These are phyloP conservation scores for Alviniconcha strummeri DNA, from an alignment of 2,888 invertebrate species.

Conservation along the genomic window DNA sequence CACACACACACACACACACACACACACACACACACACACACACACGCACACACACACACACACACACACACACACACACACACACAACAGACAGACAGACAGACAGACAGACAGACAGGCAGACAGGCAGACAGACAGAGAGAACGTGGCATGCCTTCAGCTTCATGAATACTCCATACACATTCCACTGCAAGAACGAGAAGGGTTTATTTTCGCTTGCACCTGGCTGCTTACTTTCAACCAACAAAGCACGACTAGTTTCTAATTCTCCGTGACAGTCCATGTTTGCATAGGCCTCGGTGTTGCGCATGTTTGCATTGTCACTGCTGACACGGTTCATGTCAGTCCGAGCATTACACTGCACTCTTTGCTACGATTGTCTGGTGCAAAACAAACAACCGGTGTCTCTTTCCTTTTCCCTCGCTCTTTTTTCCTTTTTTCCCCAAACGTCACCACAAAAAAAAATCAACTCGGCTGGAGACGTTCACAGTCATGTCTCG, in stretches of 20 bases:
- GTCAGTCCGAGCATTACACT: too few relatives aligned
- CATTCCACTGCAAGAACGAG: conserved; percentile 8
- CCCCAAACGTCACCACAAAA: background rate
- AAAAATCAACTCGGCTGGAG: background rate
- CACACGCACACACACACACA: background rate
- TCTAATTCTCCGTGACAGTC: background rate
- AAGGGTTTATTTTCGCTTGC: background rate
- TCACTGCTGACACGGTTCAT: background rate
- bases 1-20: background rate
- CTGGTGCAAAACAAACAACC: background rate
- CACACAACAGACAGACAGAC: background rate
- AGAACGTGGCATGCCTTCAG: background rate
- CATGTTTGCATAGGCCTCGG: background rate
- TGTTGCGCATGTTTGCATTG: background rate
- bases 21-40: background rate
- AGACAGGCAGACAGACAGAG: background rate
- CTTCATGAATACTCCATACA: background rate
- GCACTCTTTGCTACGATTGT: background rate
- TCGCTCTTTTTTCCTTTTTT: background rate
- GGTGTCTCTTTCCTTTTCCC: background rate
- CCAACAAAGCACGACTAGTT: background rate
- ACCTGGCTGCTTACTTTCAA: too few relatives aligned
- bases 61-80: background rate
- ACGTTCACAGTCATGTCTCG: too few relatives aligned
- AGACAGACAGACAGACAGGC: background rate